These are phyloP conservation scores for Poecilia wingei DNA, from an alignment of 2,797 vertebrate species.

Conservation along the genomic window DNA sequence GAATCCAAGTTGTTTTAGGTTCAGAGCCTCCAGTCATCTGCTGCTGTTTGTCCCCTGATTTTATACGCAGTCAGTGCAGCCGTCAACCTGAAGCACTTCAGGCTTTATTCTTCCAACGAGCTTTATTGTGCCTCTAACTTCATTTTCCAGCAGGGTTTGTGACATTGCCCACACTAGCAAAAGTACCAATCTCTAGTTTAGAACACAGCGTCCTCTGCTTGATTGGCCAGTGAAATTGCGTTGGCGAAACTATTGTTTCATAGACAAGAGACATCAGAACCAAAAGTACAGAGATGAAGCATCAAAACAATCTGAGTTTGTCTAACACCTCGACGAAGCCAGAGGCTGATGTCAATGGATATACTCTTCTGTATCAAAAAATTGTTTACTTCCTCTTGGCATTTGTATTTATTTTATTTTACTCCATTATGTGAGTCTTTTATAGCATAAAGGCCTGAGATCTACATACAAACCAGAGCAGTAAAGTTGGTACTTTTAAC, in stretches of 20 bases:
- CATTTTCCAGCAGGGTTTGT: background rate
- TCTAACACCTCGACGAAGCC: background rate
- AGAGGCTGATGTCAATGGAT: background rate
- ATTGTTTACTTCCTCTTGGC: background rate
- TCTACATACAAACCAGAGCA: background rate
- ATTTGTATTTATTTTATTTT: background rate
- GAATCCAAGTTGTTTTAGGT: background rate
- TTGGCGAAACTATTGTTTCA: background rate
- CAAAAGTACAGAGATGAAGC: background rate
- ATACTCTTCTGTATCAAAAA: background rate
- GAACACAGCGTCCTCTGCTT: background rate
- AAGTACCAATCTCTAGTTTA: background rate
- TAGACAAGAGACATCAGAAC: background rate
- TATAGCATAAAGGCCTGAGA: background rate
- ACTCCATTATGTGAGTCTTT: background rate
- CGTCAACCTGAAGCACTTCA: background rate
- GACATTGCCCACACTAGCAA: background rate
- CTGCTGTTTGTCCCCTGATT: background rate
- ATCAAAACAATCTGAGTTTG: background rate
- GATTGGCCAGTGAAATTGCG: background rate
- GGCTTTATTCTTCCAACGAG: background rate
- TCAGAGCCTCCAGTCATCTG: background rate
- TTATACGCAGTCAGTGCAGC: background rate
- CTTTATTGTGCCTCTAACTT: background rate
- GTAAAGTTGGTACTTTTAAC: slow-evolving; percentile 11